phyloP scores from a whole-genome alignment of 2,888 invertebrate species.

The Chrysomela aeneicollis region DNA sequence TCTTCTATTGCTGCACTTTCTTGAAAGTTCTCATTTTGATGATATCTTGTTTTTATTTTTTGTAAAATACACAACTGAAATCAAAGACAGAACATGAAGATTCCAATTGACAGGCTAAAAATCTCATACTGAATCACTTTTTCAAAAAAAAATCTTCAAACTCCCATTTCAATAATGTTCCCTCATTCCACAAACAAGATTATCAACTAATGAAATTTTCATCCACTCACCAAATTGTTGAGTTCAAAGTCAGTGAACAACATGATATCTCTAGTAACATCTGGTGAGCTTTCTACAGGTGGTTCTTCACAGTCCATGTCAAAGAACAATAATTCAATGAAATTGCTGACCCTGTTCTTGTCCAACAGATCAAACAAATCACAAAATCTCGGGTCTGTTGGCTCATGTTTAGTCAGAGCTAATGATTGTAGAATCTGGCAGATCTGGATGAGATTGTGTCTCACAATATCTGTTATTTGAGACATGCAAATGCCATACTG shows the following conservation, averaged over 20 bases:
- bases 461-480: conserved; percentile 87
- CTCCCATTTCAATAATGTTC: too few relatives aligned
- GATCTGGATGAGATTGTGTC: conserved; percentile 89
- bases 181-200: too few relatives aligned
- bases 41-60: conserved; percentile 54
- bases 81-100: background rate
- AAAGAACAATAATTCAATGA: conserved; percentile 75
- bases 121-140: too few relatives aligned
- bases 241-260: conserved; percentile 75
- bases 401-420: conserved; percentile 82
- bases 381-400: conserved; percentile 70
- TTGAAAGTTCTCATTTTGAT: conserved; percentile 43
- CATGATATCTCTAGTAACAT: conserved; percentile 70
- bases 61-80: conserved; percentile 63
- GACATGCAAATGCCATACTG: conserved; percentile 93
- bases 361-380: conserved; percentile 86
- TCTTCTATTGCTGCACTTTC: conserved; percentile 49
- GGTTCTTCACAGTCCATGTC: conserved; percentile 63
- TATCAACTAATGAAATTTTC: too few relatives aligned
- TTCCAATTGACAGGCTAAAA: too few relatives aligned
- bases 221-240: conserved; percentile 64
- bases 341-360: conserved; percentile 78
- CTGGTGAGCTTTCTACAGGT: conserved; percentile 60
- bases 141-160: too few relatives aligned
- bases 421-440: conserved; percentile 94